Evolutionary conservation across 2,113 vertebrate species (phyloP).

Genomic region (Macquaria australasica): DNA sequence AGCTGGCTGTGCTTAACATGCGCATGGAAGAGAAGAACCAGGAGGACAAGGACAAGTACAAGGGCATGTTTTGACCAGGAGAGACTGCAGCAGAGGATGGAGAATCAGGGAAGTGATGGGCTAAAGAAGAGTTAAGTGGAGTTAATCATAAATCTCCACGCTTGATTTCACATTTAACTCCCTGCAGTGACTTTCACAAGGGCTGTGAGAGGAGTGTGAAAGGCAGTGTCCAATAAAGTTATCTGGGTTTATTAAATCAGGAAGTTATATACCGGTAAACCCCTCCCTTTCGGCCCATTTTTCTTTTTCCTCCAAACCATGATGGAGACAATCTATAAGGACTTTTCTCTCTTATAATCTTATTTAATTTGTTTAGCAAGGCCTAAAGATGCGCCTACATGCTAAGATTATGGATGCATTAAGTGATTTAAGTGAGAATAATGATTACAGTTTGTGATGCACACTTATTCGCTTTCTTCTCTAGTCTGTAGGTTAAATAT

Average conservation of each 20-base stretch:
- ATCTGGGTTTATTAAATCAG: neutral
- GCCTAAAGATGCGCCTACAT: neutral
- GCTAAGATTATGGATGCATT: neutral
- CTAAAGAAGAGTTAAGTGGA: neutral
- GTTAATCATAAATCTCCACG: neutral
- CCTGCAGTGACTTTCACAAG: neutral
- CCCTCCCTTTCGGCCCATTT: neutral
- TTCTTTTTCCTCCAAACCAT: neutral
- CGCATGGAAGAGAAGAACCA: conserved; percentile 89
- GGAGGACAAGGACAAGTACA: conserved; percentile 87
- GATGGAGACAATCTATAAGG: neutral
- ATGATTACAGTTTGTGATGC: neutral
- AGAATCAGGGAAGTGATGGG: neutral
- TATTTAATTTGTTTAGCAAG: neutral
- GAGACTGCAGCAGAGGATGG: neutral
- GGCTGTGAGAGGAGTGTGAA: neutral
- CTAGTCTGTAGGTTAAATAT: neutral
- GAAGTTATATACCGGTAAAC: neutral
- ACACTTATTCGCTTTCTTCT: too few relatives aligned
- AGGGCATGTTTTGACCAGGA: conserved; percentile 83
- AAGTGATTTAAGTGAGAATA: neutral
- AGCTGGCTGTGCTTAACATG: conserved; percentile 85
- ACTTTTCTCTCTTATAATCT: neutral
- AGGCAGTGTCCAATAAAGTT: neutral
- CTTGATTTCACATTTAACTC: neutral